These are phyloP conservation scores for Catalaphyllia jardinei DNA, from an alignment of 64 coral and sea anemone species.

Conservation along the genomic window DNA sequence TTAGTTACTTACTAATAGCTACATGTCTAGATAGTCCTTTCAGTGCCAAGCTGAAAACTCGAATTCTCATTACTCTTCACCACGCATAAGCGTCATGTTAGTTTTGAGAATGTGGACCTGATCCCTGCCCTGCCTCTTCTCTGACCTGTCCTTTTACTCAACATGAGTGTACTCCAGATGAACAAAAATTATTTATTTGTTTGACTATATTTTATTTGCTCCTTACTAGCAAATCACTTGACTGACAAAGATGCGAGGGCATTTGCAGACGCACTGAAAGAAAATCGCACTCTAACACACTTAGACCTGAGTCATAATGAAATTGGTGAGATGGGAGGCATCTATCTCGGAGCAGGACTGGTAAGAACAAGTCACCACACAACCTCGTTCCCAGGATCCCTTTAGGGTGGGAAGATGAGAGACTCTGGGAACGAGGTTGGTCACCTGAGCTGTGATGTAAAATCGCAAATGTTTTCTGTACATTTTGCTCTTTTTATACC, in stretches of 20 bases:
- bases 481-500: no score
- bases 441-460: no score
- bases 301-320: conserved; percentile 90
- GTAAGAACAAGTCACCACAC: conserved; percentile 32
- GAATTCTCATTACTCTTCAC: no score
- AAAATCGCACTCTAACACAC: conserved; percentile 84
- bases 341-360: conserved; percentile 89
- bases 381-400: no score
- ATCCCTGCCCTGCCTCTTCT: no score
- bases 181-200: background rate
- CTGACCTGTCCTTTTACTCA: no score
- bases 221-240: conserved; percentile 84
- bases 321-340: conserved; percentile 92
- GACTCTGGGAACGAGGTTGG: no score
- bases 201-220: background rate
- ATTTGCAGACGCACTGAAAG: conserved; percentile 89
- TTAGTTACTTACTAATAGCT: background rate
- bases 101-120: no score
- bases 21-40: background rate
- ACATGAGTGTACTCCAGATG: background rate
- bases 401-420: no score
- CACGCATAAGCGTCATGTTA: no score
- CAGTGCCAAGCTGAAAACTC: no score
- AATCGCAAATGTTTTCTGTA: no score
- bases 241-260: conserved; percentile 90